Base-by-base conservation (phyloP, 1,140 invertebrate genomes). In the Nephotettix cincticeps region DNA sequence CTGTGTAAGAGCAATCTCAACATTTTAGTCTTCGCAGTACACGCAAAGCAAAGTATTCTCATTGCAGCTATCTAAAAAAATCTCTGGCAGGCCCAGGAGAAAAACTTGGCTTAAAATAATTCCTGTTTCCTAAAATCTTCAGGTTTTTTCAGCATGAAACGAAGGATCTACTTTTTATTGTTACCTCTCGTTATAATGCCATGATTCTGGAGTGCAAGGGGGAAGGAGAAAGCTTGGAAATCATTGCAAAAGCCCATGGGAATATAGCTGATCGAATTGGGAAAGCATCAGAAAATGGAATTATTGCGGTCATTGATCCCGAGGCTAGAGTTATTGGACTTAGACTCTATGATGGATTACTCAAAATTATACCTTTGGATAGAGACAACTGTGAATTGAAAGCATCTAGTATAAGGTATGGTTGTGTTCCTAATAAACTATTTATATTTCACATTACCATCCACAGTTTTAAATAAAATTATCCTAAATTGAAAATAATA, bases 241-340 rank as follows among this genome's bases (percentile, higher is more conserved):
- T 99, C 40, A 90, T 98, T 45, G 99, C 98, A 1, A 91, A 93
- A 83, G 96, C 97, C 13, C 95, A 98, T 83, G 98, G 98, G 6
- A 97, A 97, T 88, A 95, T 99, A 11, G 86, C 93, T 2, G 97
- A 99, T 81, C 87, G 87, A 78, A 93, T 94, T 72, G 93, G 93
- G 0, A 94, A 94, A 80, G 89, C 91, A 4, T 93, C 95, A 1
- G 96, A 98, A 80, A 97, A 94, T 69, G 96, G 96, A 30, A 96
- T 98, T 58, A 90, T 97, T 74, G 95, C 93, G 17, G 93, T 98
- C 0, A 96, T 99, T 72, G 97, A 99, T 86, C 96, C 96, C 29
- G 91, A 95, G 81, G 94, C 94, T 27, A 86, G 95, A 76, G 92
- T 96, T 0, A 99, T 99, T 79, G 97, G 96, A 17, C 85, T 99